Conservation (phyloP, 35 echinoderm and acorn worm genomes). For the Apostichopus japonicus region DNA sequence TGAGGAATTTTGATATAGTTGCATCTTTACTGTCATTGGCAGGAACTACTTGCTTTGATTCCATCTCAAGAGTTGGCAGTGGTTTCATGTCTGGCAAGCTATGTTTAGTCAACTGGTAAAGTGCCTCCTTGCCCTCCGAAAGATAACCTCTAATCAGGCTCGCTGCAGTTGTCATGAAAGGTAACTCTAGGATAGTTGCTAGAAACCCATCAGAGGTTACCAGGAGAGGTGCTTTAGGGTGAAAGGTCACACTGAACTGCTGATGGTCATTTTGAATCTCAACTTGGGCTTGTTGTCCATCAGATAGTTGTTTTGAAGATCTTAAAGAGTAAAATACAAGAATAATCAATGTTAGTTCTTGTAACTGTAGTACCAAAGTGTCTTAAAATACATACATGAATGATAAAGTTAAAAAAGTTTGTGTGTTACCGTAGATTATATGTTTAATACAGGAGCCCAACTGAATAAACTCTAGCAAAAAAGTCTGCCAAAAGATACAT, state of each 20-base stretch:
- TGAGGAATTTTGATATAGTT: constrained; percentile 36
- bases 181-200: constrained; percentile 76
- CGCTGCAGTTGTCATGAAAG: constrained; percentile 48
- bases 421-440: too few relatives aligned
- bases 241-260: constrained; percentile 74
- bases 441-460: too few relatives aligned
- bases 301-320: neutral
- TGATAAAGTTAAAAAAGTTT: too few relatives aligned
- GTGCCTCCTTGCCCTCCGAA: constrained; percentile 58
- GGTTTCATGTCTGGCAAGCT: constrained; percentile 18
- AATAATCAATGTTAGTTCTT: too few relatives aligned
- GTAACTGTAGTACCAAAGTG: too few relatives aligned
- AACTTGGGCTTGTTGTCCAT: neutral
- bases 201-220: constrained; percentile 90
- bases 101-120: constrained; percentile 46
- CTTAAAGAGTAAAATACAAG: neutral
- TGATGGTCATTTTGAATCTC: constrained; percentile 43
- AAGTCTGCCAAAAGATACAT: too few relatives aligned
- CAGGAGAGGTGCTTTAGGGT: constrained; percentile 67
- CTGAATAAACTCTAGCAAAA: too few relatives aligned
- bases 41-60: neutral
- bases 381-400: too few relatives aligned
- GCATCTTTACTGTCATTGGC: constrained; percentile 5
- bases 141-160: constrained; percentile 73
- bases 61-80: constrained; percentile 32